These are phyloP conservation scores for Drosophila anomelani DNA, from an alignment of 2,888 invertebrate species.

Conservation along the genomic window DNA sequence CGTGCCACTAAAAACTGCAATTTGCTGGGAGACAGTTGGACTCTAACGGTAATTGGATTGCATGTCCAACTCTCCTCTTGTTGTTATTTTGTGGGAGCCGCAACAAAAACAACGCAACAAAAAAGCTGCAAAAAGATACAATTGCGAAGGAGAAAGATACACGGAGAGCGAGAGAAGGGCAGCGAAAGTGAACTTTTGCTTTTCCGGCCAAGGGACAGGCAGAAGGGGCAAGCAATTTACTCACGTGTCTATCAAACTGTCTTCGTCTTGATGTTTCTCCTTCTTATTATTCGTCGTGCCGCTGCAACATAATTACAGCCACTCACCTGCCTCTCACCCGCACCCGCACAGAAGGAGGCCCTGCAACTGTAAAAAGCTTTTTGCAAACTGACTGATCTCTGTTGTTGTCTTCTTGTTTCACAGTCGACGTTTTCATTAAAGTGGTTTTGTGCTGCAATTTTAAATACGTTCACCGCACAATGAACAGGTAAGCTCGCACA, in stretches of 20 bases:
- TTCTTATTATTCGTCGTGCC: conserved; percentile 17
- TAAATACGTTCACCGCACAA: conserved; percentile 70
- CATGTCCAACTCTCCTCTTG: conserved; percentile 62
- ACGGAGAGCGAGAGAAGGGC: conserved; percentile 39
- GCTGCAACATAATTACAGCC: conserved; percentile 59
- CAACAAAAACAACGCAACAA: conserved; percentile 15
- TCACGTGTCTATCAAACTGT: conserved; percentile 68
- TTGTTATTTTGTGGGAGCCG: conserved; percentile 60
- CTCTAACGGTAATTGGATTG: conserved; percentile 75
- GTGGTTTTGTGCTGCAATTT: conserved; percentile 79
- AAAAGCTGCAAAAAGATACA: conserved; percentile 22
- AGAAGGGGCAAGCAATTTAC: conserved; percentile 43
- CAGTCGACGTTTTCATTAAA: conserved; percentile 67
- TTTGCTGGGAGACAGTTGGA: conserved; percentile 56
- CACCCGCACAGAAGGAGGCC: conserved; percentile 28
- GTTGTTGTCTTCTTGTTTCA: conserved; percentile 46
- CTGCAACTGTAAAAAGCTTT: conserved; percentile 62
- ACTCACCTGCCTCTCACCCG: conserved; percentile 43
- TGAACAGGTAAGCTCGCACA: conserved; percentile 78
- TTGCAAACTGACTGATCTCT: conserved; percentile 48
- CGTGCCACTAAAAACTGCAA: conserved; percentile 68
- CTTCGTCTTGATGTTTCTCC: conserved; percentile 40
- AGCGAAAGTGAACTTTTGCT: conserved; percentile 79
- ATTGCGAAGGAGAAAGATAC: conserved; percentile 26
- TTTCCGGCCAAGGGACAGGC: conserved; percentile 44